Evolutionary conservation across 2,797 vertebrate species (phyloP), one percentile per base, ranked within the genome.

Genomic region (Gouania willdenowi): DNA sequence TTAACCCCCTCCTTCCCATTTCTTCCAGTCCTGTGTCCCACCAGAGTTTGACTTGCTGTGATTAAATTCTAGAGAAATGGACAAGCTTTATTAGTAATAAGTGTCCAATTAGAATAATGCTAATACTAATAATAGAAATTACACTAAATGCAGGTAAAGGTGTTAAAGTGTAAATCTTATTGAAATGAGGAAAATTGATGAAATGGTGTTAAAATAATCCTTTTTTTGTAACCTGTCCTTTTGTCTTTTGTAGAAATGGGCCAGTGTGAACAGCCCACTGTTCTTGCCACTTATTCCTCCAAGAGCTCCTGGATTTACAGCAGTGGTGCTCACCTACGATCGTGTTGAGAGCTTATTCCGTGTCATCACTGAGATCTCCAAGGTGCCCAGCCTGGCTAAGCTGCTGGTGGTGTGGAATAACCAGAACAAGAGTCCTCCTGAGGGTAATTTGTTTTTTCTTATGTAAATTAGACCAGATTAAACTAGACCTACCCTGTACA

Each of bases 391-490:
- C 57, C 87, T 99, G 2, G 95, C 95, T 40, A 99, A 98, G 54
- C 78, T 99, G 41, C 57, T 99, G 27, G 94, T 98, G 9, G 95
- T 98, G 42, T 98, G 96, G 97, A 98, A 98, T 74, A 98, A 99
- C 71, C 95, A 98, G 85, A 98, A 98, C 66, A 98, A 99, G 73
- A 92, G 88, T 63, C 95, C 97, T 4, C 96, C 96, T 5, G 95
- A 97, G 88, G 96, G 97, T 98, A 82, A 75, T 84, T n/a, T n/a
- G n/a, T n/a, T n/a, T n/a, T n/a, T n/a, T n/a, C n/a, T n/a, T n/a
- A n/a, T n/a, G n/a, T n/a, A n/a, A n/a, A n/a, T n/a, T n/a, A n/a
- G n/a, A n/a, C n/a, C n/a, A n/a, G n/a, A n/a, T n/a, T n/a, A n/a
- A n/a, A n/a, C n/a, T n/a, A n/a, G n/a, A n/a, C n/a, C n/a, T n/a